phyloP scores from a whole-genome alignment of 1,140 invertebrate genomes.

The Neodiprion virginianus region DNA sequence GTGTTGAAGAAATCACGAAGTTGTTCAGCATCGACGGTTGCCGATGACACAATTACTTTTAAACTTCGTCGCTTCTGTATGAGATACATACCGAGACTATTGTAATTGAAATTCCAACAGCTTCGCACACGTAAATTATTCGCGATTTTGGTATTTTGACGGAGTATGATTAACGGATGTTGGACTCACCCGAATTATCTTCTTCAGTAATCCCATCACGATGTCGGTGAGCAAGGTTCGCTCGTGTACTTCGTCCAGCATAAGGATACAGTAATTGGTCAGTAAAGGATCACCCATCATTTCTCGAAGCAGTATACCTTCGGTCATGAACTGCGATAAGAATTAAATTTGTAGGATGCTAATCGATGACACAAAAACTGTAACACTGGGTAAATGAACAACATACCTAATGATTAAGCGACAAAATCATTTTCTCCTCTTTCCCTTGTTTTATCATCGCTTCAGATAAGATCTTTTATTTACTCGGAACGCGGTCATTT shows the following conservation, averaged over 20 bases:
- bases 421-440: background rate
- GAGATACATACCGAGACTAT: background rate
- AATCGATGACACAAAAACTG: background rate
- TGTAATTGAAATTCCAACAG: background rate
- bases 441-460: background rate
- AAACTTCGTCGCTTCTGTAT: slow-evolving; percentile 84
- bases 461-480: too few species aligned
- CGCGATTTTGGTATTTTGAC: background rate
- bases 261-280: slow-evolving; percentile 87
- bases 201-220: slow-evolving; percentile 92
- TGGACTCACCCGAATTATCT: slow-evolving; percentile 78
- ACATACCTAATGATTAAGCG: background rate
- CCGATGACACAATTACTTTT: slow-evolving; percentile 90
- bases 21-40: slow-evolving; percentile 91
- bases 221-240: slow-evolving; percentile 93
- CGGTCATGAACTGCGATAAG: slow-evolving; percentile 87
- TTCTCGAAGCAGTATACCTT: slow-evolving; percentile 93
- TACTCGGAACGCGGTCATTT: too few species aligned
- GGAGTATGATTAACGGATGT: slow-evolving; percentile 1
- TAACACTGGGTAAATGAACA: background rate
- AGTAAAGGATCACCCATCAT: slow-evolving; percentile 95
- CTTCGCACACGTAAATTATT: background rate
- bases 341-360: slow-evolving; percentile 19
- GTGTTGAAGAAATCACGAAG: slow-evolving; percentile 90
- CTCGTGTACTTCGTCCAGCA: slow-evolving; percentile 98